A percentile compares a stretch with the other conserved stretches of the same genome.
Evolutionary conservation across 2,113 vertebrate genomes (phyloP).

Genomic region (Heterotis niloticus): DNA sequence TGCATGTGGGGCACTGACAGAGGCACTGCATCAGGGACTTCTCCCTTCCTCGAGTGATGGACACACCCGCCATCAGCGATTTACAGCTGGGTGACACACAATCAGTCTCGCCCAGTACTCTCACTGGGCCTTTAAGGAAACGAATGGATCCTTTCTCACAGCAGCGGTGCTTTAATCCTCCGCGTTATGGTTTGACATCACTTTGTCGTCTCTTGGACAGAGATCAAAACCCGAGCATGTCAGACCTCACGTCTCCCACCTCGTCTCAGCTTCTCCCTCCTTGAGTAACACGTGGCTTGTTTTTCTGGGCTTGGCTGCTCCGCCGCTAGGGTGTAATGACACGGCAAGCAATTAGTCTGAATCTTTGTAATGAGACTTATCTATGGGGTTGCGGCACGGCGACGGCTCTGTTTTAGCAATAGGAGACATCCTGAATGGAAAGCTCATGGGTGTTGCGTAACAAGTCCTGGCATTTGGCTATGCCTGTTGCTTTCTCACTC

Average conservation of each 20-base stretch:
- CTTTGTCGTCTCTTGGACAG: background rate
- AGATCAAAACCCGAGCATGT: background rate
- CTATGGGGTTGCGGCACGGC: background rate
- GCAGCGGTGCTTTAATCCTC: background rate
- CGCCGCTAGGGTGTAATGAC: background rate
- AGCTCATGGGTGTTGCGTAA: background rate
- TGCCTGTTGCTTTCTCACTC: background rate
- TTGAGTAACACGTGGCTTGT: no score
- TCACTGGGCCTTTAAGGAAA: no score
- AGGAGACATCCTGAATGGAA: background rate
- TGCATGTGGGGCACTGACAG: background rate
- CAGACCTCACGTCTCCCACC: background rate
- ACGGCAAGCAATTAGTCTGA: background rate
- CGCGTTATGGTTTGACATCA: background rate
- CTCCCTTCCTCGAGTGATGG: background rate
- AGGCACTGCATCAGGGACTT: background rate
- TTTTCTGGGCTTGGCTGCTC: background rate
- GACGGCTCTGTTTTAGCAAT: background rate
- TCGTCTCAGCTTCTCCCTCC: no score
- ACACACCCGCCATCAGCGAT: background rate
- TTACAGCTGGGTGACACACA: background rate
- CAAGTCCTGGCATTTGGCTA: background rate
- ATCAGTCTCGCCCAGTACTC: background rate
- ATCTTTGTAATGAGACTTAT: background rate
- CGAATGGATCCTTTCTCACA: background rate